phyloP scores from a whole-genome alignment of 2,113 vertebrate genomes.

The Lanius collurio region DNA sequence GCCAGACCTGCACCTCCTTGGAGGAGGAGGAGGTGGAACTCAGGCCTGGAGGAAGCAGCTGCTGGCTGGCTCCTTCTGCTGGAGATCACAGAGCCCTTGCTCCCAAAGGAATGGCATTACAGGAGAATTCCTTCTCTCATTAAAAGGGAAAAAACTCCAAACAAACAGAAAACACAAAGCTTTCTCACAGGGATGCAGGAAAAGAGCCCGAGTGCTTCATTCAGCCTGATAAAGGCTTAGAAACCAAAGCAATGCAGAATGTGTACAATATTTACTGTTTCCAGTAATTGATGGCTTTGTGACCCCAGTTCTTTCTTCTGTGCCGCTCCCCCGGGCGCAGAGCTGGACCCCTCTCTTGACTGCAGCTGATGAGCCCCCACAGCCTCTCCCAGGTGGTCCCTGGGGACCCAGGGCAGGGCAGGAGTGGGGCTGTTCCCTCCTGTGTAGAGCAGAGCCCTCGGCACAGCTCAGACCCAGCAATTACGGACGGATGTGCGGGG shows the following conservation, averaged over 20 bases:
- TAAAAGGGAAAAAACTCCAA: not conserved
- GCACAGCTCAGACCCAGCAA: not conserved
- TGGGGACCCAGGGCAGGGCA: not conserved
- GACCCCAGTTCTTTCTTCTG: not conserved
- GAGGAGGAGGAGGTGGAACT: not conserved
- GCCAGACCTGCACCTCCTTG: not conserved
- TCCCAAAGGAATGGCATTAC: not conserved
- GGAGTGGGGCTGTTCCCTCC: not conserved
- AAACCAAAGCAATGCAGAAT: not conserved
- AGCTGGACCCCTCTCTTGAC: not conserved
- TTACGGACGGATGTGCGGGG: not conserved
- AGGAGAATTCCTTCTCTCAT: conserved; percentile 1
- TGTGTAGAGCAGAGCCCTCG: not conserved
- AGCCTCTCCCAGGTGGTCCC: not conserved
- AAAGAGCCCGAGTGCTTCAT: not conserved
- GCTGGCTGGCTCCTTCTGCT: not conserved
- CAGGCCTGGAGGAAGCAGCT: not conserved
- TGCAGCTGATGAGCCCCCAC: not conserved
- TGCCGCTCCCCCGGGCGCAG: not conserved
- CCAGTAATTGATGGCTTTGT: not conserved
- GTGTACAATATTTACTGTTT: not conserved
- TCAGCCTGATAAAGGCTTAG: not conserved
- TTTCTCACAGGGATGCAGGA: not conserved
- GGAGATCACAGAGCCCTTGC: not conserved
- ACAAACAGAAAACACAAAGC: not conserved